These are phyloP conservation scores for Miichthys miiuy DNA, from an alignment of 2,797 vertebrate genomes.

Conservation along the genomic window DNA sequence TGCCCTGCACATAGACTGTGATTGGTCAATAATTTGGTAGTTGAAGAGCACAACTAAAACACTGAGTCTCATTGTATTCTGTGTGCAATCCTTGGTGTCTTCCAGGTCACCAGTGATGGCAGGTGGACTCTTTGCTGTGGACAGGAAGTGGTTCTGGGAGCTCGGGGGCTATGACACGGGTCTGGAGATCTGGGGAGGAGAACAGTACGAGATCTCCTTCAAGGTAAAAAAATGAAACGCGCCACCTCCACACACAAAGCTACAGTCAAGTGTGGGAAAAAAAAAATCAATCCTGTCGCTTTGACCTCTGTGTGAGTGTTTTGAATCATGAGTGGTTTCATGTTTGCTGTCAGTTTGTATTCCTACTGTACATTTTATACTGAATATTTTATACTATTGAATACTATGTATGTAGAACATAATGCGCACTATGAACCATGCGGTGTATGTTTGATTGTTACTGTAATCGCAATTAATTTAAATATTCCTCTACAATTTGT, in stretches of 20 bases:
- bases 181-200: slow-evolving; percentile 99
- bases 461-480: too few species aligned
- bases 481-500: too few species aligned
- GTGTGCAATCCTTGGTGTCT: slow-evolving; percentile 39
- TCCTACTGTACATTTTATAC: neutral
- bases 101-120: slow-evolving; percentile 98
- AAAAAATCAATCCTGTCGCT: neutral
- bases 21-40: too few species aligned
- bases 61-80: neutral
- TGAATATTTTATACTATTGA: neutral
- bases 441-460: neutral
- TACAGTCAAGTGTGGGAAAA: neutral
- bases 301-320: neutral
- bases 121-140: slow-evolving; percentile 95
- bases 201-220: slow-evolving; percentile 99
- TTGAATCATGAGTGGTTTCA: neutral
- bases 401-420: neutral
- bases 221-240: slow-evolving; percentile 87
- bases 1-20: too few species aligned
- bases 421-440: neutral
- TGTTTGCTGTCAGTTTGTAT: neutral
- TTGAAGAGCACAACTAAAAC: neutral
- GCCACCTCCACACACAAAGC: too few species aligned
- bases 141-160: slow-evolving; percentile 99
- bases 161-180: slow-evolving; percentile 95